Base-by-base conservation (phyloP, 2,113 vertebrate genomes). In the Willisornis vidua region DNA sequence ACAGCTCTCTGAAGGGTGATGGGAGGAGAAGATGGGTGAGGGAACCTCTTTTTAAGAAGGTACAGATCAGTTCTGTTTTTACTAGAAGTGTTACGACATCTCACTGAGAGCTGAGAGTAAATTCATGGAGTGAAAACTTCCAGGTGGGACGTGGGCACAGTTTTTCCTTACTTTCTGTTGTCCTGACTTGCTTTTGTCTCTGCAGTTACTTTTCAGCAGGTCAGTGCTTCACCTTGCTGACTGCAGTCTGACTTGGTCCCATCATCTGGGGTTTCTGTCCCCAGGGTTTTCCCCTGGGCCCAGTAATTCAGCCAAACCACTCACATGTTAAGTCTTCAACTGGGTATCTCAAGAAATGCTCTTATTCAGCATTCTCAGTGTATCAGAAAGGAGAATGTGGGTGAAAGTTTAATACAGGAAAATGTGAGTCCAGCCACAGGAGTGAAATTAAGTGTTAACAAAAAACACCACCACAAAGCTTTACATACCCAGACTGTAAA, bases 391-490 rank as follows among this genome's bases (percentile, higher is more conserved):
- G 63, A 90, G 76, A 77, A 92, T 51, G 20, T 37, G 43, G 48
- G 48, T 67, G 31, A 84, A 84, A 75, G 57, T 77, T 82, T 78
- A 78, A 76, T 9, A 37, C 11, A 89, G 49, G 61, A 65, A 86
- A 90, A 81, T 48, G 31, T 10, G 52, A 86, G 52, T 86, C 52
- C 68, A 86, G 63, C 52, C 73, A 86, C 72, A 84, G 75, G 84
- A 86, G 29, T 72, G 68, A 84, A 88, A 92, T 84, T 68, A 87
- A 46, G 48, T 39, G 79, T 90, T 80, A 96, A 80, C 75, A 71
- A 90, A 92, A 80, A 55, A 4, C 41, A 84, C 0, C 71, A 92
- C 1, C 89, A 79, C 87, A 57, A 67, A 74, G 61, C 31, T 90
- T 88, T 68, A 62, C 45, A 67, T 7, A 13, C 83, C 92, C 33